Conservation (phyloP, 2,113 vertebrate species). For the Glareola pratincola region DNA sequence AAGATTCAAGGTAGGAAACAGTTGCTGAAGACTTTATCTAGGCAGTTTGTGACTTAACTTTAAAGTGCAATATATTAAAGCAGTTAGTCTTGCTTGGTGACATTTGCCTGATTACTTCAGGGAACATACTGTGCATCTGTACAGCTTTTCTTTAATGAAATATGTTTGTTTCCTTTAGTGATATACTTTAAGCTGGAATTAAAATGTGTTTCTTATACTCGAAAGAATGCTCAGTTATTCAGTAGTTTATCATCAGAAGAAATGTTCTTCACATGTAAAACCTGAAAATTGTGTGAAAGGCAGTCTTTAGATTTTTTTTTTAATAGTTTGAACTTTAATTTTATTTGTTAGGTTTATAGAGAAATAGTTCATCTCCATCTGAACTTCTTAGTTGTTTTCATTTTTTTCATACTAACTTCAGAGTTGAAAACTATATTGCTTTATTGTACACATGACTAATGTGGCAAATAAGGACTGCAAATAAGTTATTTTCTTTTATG, state of each 20-base stretch:
- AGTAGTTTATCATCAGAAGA: neutral
- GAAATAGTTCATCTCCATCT: neutral
- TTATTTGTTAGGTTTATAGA: neutral
- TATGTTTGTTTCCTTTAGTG: neutral
- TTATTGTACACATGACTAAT: accelerated
- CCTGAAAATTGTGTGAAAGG: neutral
- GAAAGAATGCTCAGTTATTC: neutral
- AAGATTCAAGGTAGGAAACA: neutral
- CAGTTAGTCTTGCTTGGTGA: neutral
- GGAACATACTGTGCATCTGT: neutral
- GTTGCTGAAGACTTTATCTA: neutral
- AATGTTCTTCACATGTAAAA: neutral
- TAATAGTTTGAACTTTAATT: neutral
- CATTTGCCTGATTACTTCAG: neutral
- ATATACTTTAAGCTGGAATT: neutral
- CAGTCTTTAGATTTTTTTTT: neutral
- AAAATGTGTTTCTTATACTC: neutral
- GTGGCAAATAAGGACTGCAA: neutral
- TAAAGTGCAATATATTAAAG: neutral
- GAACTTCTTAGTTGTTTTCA: neutral
- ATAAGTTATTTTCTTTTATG: neutral
- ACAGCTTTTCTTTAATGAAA: neutral
- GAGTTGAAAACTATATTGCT: neutral
- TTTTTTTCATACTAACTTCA: neutral
- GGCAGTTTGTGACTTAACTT: neutral